These are phyloP conservation scores for Barnardius zonarius DNA, from an alignment of 2,113 vertebrate species.

Conservation along the genomic window DNA sequence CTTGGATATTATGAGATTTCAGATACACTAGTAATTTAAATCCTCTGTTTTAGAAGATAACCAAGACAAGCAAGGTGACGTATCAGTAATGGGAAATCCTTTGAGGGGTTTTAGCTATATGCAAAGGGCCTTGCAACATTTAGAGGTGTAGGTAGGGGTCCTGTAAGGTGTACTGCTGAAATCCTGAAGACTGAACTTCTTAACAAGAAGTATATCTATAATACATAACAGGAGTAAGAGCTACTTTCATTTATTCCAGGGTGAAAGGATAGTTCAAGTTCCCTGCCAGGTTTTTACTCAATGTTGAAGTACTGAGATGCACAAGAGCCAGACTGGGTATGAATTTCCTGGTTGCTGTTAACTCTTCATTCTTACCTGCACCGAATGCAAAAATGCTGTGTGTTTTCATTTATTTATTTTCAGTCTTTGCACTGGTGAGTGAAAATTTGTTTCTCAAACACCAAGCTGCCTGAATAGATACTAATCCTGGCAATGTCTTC, in stretches of 20 bases:
- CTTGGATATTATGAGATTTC: background rate
- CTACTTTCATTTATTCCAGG: background rate
- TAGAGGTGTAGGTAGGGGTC: background rate
- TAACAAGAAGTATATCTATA: background rate
- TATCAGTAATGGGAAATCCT: background rate
- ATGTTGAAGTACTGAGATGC: background rate
- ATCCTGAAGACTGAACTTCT: background rate
- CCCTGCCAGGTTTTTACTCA: background rate
- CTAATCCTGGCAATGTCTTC: background rate
- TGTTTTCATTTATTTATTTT: background rate
- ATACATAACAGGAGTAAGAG: background rate
- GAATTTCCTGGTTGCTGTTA: background rate
- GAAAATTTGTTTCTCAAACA: background rate
- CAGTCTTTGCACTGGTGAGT: background rate
- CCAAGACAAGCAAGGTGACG: background rate
- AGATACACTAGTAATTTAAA: background rate
- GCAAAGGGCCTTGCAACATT: background rate
- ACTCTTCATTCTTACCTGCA: background rate
- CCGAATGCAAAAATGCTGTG: background rate
- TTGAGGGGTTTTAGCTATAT: background rate
- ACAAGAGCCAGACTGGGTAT: background rate
- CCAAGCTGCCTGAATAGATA: background rate
- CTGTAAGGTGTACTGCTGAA: background rate
- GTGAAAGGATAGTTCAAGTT: background rate
- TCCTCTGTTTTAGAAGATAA: background rate